Evolutionary conservation across 2,888 invertebrate genomes (phyloP).

Genomic region (Noctuana brunneofusca): DNA sequence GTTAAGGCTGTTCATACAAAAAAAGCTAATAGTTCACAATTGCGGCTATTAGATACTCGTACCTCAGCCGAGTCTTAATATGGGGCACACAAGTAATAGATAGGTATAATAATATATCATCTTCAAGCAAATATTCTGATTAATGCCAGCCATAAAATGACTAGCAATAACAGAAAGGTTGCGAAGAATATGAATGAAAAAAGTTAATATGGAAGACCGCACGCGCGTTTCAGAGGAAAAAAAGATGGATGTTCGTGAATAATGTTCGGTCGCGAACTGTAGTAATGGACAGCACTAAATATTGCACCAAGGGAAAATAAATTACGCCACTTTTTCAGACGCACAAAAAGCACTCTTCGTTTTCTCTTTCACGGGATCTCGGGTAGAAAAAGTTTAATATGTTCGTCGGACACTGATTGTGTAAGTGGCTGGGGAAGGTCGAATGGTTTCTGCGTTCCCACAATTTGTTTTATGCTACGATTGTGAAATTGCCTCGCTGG

Average conservation of each 20-base stretch:
- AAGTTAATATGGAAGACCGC: conserved; percentile 73
- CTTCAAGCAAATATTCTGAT: background rate
- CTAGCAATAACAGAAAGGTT: conserved; percentile 59
- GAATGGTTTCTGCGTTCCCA: conserved; percentile 39
- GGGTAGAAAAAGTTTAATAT: conserved; percentile 75
- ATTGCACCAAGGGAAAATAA: conserved; percentile 81
- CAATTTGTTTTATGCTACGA: conserved; percentile 39
- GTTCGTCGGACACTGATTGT: conserved; percentile 56
- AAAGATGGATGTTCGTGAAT: conserved; percentile 79
- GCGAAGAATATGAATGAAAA: conserved; percentile 68
- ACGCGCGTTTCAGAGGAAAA: conserved; percentile 68
- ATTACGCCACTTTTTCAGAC: conserved; percentile 78
- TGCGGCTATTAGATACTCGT: no score
- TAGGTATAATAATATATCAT: no score
- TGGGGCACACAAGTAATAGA: no score
- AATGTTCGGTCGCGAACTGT: conserved; percentile 81
- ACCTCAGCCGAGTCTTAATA: no score
- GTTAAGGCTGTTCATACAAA: no score
- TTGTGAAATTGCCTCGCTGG: conserved; percentile 19
- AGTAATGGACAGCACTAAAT: conserved; percentile 83
- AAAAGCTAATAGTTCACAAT: no score
- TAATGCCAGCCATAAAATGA: conserved; percentile 33
- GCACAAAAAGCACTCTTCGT: conserved; percentile 77
- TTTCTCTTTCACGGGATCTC: conserved; percentile 67
- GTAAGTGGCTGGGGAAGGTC: conserved; percentile 44